Percentiles rank a stretch among this genome's conserved stretches.
phyloP scores from a whole-genome alignment of 2,113 vertebrate species.

The Gymnogyps californianus region DNA sequence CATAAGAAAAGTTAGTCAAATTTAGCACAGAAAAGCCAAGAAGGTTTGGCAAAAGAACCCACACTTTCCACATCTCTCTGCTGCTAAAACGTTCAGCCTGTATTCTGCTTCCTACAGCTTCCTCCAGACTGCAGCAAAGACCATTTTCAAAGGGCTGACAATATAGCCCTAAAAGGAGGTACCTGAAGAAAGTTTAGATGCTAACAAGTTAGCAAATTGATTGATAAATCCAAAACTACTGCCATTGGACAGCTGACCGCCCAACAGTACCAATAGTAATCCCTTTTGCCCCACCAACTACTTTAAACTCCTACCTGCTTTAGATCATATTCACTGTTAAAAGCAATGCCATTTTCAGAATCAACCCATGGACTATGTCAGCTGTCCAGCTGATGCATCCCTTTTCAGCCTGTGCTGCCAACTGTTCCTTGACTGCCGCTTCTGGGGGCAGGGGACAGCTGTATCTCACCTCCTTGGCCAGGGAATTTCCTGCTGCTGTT shows the following conservation, averaged over 20 bases:
- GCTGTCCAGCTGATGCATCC: neutral
- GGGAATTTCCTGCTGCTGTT: neutral
- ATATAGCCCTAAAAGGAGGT: neutral
- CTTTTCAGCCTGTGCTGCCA: neutral
- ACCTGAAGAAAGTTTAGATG: neutral
- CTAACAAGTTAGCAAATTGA: neutral
- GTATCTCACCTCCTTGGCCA: neutral
- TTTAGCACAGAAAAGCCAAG: conserved; percentile 6
- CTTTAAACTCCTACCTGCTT: neutral
- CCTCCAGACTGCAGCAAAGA: neutral
- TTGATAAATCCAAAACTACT: neutral
- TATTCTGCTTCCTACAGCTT: neutral
- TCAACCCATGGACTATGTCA: neutral
- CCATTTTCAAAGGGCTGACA: neutral
- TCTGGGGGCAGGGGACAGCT: neutral
- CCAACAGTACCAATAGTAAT: neutral
- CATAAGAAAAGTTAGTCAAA: conserved; percentile 27
- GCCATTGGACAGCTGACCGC: neutral
- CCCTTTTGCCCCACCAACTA: neutral
- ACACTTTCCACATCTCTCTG: neutral
- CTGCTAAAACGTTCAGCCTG: neutral
- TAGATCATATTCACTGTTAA: neutral
- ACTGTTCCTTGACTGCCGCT: neutral
- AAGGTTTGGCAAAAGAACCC: conserved; percentile 2
- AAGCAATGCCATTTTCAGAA: neutral